Evolutionary conservation across 2,113 vertebrate species (phyloP).

Genomic region (Odontesthes bonariensis): DNA sequence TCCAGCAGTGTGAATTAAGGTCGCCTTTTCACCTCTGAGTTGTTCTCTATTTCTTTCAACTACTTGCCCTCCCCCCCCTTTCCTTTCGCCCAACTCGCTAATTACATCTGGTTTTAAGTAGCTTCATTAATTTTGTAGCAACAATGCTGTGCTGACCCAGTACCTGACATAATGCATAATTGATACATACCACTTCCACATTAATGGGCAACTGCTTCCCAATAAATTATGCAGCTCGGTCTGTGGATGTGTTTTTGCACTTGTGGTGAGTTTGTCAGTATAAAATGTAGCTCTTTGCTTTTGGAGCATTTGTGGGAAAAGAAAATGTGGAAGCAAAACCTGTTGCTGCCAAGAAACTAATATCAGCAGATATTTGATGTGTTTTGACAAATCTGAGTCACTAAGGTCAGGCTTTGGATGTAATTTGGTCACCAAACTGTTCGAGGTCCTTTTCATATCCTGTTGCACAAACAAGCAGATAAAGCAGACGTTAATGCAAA

Average conservation of each 20-base stretch:
- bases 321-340: background rate
- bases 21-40: constrained; percentile 4
- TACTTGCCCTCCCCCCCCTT: background rate
- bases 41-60: background rate
- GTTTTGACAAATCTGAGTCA: background rate
- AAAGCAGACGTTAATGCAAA: no score
- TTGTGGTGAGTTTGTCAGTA: constrained; percentile 2
- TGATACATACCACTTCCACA: constrained; percentile 33
- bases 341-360: background rate
- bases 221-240: constrained; percentile 6
- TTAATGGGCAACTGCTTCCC: constrained; percentile 17
- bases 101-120: constrained; percentile 49
- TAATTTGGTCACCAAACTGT: no score
- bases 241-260: background rate
- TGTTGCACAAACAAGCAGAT: no score
- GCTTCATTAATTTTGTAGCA: constrained; percentile 55
- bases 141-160: constrained; percentile 37
- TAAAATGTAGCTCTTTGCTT: constrained; percentile 14
- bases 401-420: no score
- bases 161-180: constrained; percentile 55
- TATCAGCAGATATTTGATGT: background rate
- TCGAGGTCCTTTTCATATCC: no score
- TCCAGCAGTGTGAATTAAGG: constrained; percentile 1
- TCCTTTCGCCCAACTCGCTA: constrained; percentile 21
- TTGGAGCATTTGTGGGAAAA: background rate